Base-by-base conservation (phyloP, 2,888 invertebrate genomes). In the Acheta domesticus region DNA sequence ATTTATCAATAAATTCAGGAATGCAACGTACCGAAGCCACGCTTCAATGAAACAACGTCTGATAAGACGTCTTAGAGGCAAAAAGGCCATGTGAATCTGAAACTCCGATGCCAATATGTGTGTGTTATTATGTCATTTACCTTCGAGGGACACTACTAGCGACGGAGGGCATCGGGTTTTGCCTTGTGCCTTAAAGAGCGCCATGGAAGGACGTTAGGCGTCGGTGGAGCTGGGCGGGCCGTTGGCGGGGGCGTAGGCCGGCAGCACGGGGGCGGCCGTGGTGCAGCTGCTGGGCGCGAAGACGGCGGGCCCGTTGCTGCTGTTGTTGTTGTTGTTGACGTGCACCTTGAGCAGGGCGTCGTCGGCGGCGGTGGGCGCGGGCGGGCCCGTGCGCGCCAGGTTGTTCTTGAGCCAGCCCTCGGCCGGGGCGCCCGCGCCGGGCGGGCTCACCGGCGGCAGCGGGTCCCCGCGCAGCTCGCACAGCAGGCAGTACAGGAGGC, bases 401-500 rank as follows among this genome's bases (percentile, higher is more conserved):
- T 62, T 62, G 62, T 62, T 62, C 62, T 62, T 62, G 62, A 62
- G 62, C 62, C 62, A 62, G n/a, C 62, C 62, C 4, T 62, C 62
- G n/a, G 62, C 36, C 36, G 36, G 36, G 36, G n/a, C n/a, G n/a
- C n/a, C n/a, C n/a, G 36, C 36, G 36, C 8, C 36, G 36, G 8
- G 5, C 36, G 36, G 8, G 36, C 36, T 36, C 8, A 62, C 3
- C 14, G 62, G 62, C 62, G 62, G 62, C 12, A 62, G n/a, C 14
- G 62, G 62, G 62, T 62, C 62, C 5, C 62, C 62, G n/a, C 62
- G 62, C 62, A 62, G 62, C 62, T 62, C 62, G 3, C 16, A 14
- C 62, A 62, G 62, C 62, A 62, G 62, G 62, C 62, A 62, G 62
- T 62, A 62, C 62, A 62, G 11, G 62, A 62, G 62, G 62, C 62